Evolutionary conservation across 2,113 vertebrate genomes (phyloP).

Genomic region (Lutjanus erythropterus): DNA sequence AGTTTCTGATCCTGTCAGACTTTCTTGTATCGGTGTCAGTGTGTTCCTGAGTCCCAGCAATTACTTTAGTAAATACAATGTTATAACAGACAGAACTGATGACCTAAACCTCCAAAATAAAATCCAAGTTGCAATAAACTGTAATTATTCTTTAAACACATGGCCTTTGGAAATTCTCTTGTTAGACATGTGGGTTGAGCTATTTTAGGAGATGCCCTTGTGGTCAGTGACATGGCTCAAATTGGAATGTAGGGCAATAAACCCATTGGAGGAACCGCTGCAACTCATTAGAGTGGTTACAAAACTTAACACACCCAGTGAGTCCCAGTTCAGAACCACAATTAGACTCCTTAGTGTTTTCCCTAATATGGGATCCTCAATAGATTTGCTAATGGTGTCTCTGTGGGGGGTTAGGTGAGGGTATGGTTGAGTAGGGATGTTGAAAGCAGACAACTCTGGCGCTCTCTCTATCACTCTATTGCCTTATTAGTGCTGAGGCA

Average conservation of each 20-base stretch:
- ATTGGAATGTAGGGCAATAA: conserved; percentile 77
- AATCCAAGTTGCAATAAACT: background rate
- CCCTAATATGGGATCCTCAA: conserved; percentile 74
- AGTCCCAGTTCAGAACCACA: conserved; percentile 72
- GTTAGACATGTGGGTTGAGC: conserved; percentile 60
- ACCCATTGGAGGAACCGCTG: conserved; percentile 68
- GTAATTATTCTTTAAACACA: conserved; percentile 36
- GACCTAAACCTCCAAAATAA: background rate
- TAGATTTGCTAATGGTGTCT: conserved; percentile 74
- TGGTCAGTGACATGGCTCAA: conserved; percentile 76
- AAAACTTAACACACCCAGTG: conserved; percentile 69
- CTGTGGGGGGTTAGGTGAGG: conserved; percentile 68
- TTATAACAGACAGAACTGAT: background rate
- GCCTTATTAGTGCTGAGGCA: conserved; percentile 85
- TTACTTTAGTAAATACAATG: background rate
- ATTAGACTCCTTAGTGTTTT: conserved; percentile 78
- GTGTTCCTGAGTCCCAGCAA: background rate
- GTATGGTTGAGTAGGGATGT: conserved; percentile 71
- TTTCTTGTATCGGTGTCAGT: background rate
- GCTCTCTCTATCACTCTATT: conserved; percentile 77
- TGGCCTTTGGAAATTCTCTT: conserved; percentile 31
- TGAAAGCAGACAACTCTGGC: conserved; percentile 80
- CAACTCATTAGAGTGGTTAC: conserved; percentile 73
- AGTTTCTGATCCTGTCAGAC: conserved; percentile 4
- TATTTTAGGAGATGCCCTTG: conserved; percentile 68